These are phyloP conservation scores for Sinelater perroti DNA, from an alignment of 2,888 invertebrate genomes.

Conservation along the genomic window DNA sequence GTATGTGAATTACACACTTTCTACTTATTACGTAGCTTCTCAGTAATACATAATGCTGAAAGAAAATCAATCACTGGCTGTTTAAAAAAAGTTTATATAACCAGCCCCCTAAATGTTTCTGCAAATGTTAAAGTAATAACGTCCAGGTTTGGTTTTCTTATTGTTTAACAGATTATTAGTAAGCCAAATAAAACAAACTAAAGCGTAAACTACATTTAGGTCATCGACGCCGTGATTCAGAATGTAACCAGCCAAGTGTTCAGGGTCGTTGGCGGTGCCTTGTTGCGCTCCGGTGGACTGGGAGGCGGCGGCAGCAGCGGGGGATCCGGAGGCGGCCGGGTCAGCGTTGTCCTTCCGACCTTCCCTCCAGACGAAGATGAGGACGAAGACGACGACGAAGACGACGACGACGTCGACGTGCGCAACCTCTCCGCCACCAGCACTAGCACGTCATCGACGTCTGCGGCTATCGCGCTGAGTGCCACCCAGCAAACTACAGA, in stretches of 20 bases:
- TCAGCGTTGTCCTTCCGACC: slow-evolving; percentile 72
- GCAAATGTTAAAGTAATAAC: too few relatives aligned
- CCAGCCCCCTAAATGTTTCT: too few relatives aligned
- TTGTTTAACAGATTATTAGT: too few relatives aligned
- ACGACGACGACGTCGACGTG: slow-evolving; percentile 37
- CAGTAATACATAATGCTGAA: too few relatives aligned
- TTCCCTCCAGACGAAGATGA: slow-evolving; percentile 74
- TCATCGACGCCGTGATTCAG: slow-evolving; percentile 81
- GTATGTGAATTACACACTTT: too few relatives aligned
- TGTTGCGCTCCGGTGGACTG: slow-evolving; percentile 70
- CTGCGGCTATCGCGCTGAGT: slow-evolving; percentile 9
- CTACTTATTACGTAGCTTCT: too few relatives aligned
- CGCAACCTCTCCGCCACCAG: not conserved
- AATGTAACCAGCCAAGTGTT: slow-evolving; percentile 76
- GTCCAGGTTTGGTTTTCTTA: too few relatives aligned
- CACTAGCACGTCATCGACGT: not conserved
- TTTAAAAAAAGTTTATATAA: too few relatives aligned
- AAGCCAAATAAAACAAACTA: too few relatives aligned
- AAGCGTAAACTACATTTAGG: too few relatives aligned
- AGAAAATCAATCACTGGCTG: too few relatives aligned
- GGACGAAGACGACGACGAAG: slow-evolving; percentile 64
- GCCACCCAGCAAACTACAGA: not conserved
- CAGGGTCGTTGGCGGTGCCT: slow-evolving; percentile 77
- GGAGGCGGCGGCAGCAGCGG: slow-evolving; percentile 58
- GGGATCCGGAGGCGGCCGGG: slow-evolving; percentile 62